These are phyloP conservation scores for Athalia cordata DNA, from an alignment of 2,888 invertebrate species.

Conservation along the genomic window DNA sequence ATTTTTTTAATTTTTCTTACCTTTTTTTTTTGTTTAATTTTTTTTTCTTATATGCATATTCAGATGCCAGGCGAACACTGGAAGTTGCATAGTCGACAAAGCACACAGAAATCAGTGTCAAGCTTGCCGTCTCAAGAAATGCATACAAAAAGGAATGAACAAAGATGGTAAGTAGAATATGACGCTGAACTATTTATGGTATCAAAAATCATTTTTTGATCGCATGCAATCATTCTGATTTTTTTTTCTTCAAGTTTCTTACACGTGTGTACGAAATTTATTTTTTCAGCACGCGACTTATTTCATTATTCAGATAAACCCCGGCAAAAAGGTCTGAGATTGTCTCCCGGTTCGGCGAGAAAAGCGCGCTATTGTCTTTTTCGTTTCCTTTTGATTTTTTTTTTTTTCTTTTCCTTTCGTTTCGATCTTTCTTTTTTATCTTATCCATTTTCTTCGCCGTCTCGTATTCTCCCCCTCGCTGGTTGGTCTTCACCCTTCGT, in stretches of 20 bases:
- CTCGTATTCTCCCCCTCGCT: conserved; percentile 50
- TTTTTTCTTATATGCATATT: conserved; percentile 53
- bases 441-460: conserved; percentile 23
- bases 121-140: conserved; percentile 98
- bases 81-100: conserved; percentile 97
- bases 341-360: background rate
- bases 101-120: conserved; percentile 99
- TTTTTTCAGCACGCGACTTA: no score
- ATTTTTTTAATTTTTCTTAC: background rate
- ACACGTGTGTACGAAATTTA: no score
- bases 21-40: no score
- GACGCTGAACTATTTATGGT: conserved; percentile 5
- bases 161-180: conserved; percentile 95
- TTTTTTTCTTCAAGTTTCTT: no score
- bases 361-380: conserved; percentile 25
- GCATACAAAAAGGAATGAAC: conserved; percentile 99
- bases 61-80: conserved; percentile 99
- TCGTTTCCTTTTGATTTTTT: conserved; percentile 7
- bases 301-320: no score
- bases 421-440: background rate
- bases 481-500: conserved; percentile 44
- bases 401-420: background rate
- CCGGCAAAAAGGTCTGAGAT: conserved; percentile 1
- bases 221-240: background rate
- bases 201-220: conserved; percentile 10